Evolutionary conservation across 1,140 invertebrate species (phyloP).

Genomic region (Scaptomyza montana): DNA sequence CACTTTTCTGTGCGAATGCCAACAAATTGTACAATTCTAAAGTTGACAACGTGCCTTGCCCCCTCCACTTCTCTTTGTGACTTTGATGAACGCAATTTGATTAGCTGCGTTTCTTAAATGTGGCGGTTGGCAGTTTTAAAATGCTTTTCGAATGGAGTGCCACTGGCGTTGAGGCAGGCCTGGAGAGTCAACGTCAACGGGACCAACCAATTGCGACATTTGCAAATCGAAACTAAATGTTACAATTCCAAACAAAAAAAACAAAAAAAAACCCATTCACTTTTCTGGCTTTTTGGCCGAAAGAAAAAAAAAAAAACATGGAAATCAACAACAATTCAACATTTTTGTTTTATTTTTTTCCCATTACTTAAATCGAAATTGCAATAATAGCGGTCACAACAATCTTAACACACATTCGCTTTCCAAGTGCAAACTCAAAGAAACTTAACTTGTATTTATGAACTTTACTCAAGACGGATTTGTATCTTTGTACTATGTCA

Average conservation of each 20-base stretch:
- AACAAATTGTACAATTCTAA: constrained; percentile 16
- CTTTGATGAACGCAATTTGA: constrained; percentile 75
- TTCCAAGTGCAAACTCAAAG: constrained; percentile 5
- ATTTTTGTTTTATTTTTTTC: constrained; percentile 48
- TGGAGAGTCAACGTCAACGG: constrained; percentile 17
- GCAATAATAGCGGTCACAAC: constrained; percentile 20
- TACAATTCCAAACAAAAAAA: constrained; percentile 49
- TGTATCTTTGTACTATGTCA: not conserved
- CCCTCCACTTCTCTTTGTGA: constrained; percentile 26
- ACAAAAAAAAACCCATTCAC: constrained; percentile 56
- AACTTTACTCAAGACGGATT: constrained; percentile 2
- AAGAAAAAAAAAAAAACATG: constrained; percentile 65
- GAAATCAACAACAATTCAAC: constrained; percentile 59
- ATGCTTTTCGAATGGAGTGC: constrained; percentile 35
- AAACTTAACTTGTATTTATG: not conserved
- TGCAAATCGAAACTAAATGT: constrained; percentile 60
- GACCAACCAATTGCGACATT: constrained; percentile 67
- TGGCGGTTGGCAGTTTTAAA: constrained; percentile 46
- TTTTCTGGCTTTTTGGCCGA: constrained; percentile 56
- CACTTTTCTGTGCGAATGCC: constrained; percentile 33
- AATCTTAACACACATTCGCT: constrained; percentile 18
- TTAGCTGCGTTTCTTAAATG: constrained; percentile 63
- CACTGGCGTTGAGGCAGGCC: constrained; percentile 38
- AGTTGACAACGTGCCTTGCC: constrained; percentile 35
- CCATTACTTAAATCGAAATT: constrained; percentile 44